Base-by-base conservation (phyloP, 2,113 vertebrate genomes). In the Upupa epops region DNA sequence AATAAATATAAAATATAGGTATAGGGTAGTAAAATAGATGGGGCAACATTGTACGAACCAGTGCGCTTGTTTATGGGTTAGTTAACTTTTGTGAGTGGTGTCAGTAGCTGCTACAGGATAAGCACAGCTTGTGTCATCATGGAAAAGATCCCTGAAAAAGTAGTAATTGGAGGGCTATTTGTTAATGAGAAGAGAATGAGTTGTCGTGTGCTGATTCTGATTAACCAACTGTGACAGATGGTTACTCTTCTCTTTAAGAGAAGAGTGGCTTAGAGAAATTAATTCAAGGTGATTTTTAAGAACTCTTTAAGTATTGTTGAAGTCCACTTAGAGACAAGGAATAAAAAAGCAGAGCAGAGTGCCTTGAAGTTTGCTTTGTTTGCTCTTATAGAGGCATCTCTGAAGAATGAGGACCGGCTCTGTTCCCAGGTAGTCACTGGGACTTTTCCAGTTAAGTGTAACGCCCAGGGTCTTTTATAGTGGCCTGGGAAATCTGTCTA, bases 261-360 rank as follows among this genome's bases (percentile, higher is more conserved):
- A 90, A 93, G 92, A 0, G 12, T 79, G 73, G 66, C 83, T 79
- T 82, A 90, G 55, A 89, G 90, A 93, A 92, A 92, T 91, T 69
- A 79, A 79, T 90, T 89, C 95, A 92, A 94, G 90, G 86, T 96
- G 82, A 78, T 86, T 92, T 92, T 92, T 92, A 83, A 83, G 74
- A 92, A 86, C 15, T 54, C 29, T 59, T 86, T 45, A 82, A 72
- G 69, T 86, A 49, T 54, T 51, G 32, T 42, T 74, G 70, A 72
- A 93, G 29, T 18, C 49, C 76, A n/a, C 20, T 55, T 89, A 75
- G 79, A 49, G 13, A 15, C 40, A 13, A 58, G 54, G 34, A 75
- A 59, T 36, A 11, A 26, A 72, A 90, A 69, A 66, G 51, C 32
- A n/a, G 24, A 64, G 31, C 28, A 49, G 65, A 92, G 12, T 58